Evolutionary conservation across 37 sponge, comb jelly and placozoan genomes (phyloP).

Genomic region (Eunapius fragilis): DNA sequence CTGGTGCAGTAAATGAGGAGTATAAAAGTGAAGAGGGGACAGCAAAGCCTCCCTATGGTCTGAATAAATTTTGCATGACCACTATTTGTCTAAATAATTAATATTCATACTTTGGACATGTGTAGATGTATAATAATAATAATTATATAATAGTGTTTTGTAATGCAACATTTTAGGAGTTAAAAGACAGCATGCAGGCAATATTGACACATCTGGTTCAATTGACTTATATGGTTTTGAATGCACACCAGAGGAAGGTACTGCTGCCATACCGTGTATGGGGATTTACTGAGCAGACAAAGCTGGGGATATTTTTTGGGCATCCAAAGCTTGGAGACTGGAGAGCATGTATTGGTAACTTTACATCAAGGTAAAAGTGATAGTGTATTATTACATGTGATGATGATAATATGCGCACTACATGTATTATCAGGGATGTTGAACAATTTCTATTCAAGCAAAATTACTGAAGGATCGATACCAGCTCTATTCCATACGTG

Average conservation of each 20-base stretch:
- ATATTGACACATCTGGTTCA: not conserved
- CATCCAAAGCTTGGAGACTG: conserved; percentile 31
- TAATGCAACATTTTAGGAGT: not conserved
- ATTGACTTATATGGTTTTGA: not conserved
- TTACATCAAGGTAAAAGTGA: not conserved
- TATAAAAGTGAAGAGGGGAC: too few relatives aligned
- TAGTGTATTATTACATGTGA: not conserved
- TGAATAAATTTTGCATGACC: too few relatives aligned
- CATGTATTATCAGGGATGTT: not conserved
- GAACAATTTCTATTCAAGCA: not conserved
- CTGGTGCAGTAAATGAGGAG: too few relatives aligned
- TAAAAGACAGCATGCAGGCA: not conserved
- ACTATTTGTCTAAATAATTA: too few relatives aligned
- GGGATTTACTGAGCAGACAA: conserved; percentile 17
- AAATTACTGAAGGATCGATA: not conserved
- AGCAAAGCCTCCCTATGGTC: too few relatives aligned
- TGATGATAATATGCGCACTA: not conserved
- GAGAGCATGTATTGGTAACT: not conserved
- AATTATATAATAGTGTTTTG: too few relatives aligned
- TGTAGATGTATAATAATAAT: too few relatives aligned
- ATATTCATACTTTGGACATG: too few relatives aligned
- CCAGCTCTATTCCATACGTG: conserved; percentile 35
- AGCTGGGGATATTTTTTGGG: conserved; percentile 30
- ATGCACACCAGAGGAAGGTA: conserved; percentile 2
- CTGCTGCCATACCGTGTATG: conserved; percentile 22